Base-by-base conservation (phyloP, 2,888 invertebrate species). In the Pycnomerus fuliginosus region DNA sequence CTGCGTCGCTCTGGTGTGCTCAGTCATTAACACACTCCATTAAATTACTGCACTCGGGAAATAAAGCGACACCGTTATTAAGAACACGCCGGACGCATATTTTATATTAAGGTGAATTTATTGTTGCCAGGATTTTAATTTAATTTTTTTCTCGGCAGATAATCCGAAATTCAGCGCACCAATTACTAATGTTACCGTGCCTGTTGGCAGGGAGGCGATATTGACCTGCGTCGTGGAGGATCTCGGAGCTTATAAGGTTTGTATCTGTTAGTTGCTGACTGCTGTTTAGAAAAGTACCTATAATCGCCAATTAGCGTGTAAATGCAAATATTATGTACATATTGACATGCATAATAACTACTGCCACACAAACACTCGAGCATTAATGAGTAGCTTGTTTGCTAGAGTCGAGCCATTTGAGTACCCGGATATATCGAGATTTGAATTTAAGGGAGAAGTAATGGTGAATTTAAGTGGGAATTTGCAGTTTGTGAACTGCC, bases 191-290 rank as follows among this genome's bases (percentile, higher is more conserved):
- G 85, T 89, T 57, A 91, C 91, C 2, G 83, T 85, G 5, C 84
- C 91, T 8, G 83, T 91, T 36, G 90, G 91, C 27, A 79, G 91
- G 48, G 91, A 91, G 71, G 91, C 90, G 2, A 79, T 85, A 34
- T 77, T 92, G 35, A 83, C 85, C 31, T 92, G 91, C 68, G 76
- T 84, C 31, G 91, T 92, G 3, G 85, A 90, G 70, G 88, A 90
- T 71, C 79, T 92, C 44, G 84, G 83, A 41, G 78, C 82, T 11
- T 92, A 85, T 68, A 91, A 91, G 85, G 91, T 91, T 74, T 70
- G 69, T 58, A 37, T n/a, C n/a, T n/a, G n/a, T n/a, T n/a, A n/a
- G n/a, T n/a, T n/a, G n/a, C n/a, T n/a, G n/a, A n/a, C n/a, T n/a
- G n/a, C n/a, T n/a, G n/a, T n/a, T n/a, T n/a, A n/a, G n/a, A n/a